Evolutionary conservation across 2,113 vertebrate genomes (phyloP).

Genomic region (Rhinoptilus africanus): DNA sequence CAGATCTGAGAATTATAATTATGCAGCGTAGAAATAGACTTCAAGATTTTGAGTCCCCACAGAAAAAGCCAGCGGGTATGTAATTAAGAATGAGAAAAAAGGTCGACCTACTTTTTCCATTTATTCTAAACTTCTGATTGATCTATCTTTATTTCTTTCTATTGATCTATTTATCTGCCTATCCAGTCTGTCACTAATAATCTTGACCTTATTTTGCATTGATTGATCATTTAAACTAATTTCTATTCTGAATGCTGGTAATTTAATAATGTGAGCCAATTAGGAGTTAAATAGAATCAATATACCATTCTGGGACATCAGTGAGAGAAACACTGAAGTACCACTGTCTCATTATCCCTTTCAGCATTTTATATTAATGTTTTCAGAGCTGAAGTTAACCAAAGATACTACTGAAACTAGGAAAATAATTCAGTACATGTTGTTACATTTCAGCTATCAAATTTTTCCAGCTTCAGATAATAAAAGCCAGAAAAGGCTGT

Average conservation of each 20-base stretch:
- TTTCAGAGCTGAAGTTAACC: not conserved
- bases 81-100: conserved; percentile 23
- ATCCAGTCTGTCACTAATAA: conserved; percentile 40
- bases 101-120: not conserved
- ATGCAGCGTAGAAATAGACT: conserved; percentile 18
- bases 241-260: not conserved
- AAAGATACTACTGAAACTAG: not conserved
- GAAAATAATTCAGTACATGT: not conserved
- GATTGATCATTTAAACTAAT: conserved; percentile 42
- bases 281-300: conserved; percentile 26
- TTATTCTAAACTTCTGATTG: conserved; percentile 26
- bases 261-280: conserved; percentile 40
- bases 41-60: not conserved
- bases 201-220: conserved; percentile 37
- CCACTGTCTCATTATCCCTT: not conserved
- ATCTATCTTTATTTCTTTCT: conserved; percentile 28
- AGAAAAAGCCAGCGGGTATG: conserved; percentile 31
- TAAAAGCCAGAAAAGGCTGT: not conserved
- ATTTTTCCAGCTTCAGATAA: not conserved
- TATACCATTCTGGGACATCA: not conserved
- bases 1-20: conserved; percentile 40
- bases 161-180: conserved; percentile 53
- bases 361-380: not conserved
- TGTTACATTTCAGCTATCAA: not conserved
- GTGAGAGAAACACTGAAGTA: not conserved